phyloP scores from a whole-genome alignment of 2,888 invertebrate genomes.

The Cremastinae sp. region DNA sequence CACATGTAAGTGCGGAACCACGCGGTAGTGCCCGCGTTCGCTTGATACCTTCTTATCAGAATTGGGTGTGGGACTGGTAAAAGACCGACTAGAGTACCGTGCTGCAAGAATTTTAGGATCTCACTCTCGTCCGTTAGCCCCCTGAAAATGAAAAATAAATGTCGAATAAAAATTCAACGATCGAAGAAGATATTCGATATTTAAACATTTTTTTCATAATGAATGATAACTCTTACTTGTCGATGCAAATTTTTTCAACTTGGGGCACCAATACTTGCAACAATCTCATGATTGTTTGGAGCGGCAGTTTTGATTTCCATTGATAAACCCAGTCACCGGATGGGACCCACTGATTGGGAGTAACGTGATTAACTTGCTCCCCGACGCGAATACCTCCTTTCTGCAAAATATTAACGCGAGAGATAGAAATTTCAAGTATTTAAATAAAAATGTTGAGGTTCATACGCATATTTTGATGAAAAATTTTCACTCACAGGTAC shows the following conservation, averaged over 20 bases:
- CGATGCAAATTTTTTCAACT: slow-evolving; percentile 99
- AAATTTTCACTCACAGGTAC: slow-evolving; percentile 72
- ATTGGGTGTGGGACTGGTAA: slow-evolving; percentile 99
- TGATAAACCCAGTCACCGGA: slow-evolving; percentile 96
- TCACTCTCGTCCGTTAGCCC: slow-evolving; percentile 99
- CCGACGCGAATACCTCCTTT: slow-evolving; percentile 85
- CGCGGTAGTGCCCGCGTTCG: slow-evolving; percentile 98
- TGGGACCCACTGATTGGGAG: slow-evolving; percentile 88
- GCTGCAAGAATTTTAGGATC: slow-evolving; percentile 98
- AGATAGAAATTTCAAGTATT: no score
- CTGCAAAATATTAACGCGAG: slow-evolving; percentile 79
- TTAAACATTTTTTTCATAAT: neutral
- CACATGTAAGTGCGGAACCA: slow-evolving; percentile 99
- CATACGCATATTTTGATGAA: slow-evolving; percentile 5
- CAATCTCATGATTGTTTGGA: slow-evolving; percentile 99
- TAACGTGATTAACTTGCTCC: slow-evolving; percentile 73
- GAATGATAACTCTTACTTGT: slow-evolving; percentile 71
- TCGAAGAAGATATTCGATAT: no score
- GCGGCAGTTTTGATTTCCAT: slow-evolving; percentile 98
- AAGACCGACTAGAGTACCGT: slow-evolving; percentile 98
- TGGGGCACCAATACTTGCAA: slow-evolving; percentile 99
- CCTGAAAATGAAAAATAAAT: slow-evolving; percentile 81
- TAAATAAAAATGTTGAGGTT: slow-evolving; percentile 12
- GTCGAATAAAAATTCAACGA: slow-evolving; percentile 14
- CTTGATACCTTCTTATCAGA: slow-evolving; percentile 98